Evolutionary conservation across 2,888 invertebrate species (phyloP), one percentile per base, ranked within the genome.

Genomic region (Melanostoma mellinum): DNA sequence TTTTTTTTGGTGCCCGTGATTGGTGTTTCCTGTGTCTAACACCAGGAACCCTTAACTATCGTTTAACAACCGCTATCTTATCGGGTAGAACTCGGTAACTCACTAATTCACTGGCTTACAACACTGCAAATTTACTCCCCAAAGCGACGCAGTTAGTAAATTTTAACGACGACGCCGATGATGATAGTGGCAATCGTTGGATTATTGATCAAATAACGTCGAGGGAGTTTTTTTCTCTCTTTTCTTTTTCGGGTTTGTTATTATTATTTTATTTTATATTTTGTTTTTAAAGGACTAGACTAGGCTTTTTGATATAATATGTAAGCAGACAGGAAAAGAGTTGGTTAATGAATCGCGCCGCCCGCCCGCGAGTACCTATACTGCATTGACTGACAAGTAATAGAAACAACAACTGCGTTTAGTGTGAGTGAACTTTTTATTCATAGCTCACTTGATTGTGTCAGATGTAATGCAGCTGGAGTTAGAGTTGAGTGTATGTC

Each of bases 201-300:
- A 79, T 84, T 84, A 84, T 84, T 79, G 84, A 84, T 84, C 84
- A 84, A 84, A 84, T 84, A 84, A 84, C 60, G 65, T 53, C 48
- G 71, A 79, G 71, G 84, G 74, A 78, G 73, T 78, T 63, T 52
- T 56, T 38, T 53, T 44, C 44, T 52, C 35, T 40, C 38, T 33
- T 40, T 44, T 53, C 10, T 50, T 52, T 32, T 2, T 30, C 32
- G 91, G 94, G 92, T 4, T 36, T 33, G 30, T 42, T 42, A 48
- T 42, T 35, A 5, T 42, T 58, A 4, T 74, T 42, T 73, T 44
- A 50, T 48, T 52, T 60, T 67, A 55, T 20, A 33, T 36, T 63
- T 42, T 20, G 33, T 36, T 63, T 42, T 56, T 65, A 53, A 33
- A 50, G 9, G 67, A 50, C 35, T 73, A 61, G 73, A 78, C 53